Conservation (phyloP, 2,888 invertebrate species). For the Troilus luridus region DNA sequence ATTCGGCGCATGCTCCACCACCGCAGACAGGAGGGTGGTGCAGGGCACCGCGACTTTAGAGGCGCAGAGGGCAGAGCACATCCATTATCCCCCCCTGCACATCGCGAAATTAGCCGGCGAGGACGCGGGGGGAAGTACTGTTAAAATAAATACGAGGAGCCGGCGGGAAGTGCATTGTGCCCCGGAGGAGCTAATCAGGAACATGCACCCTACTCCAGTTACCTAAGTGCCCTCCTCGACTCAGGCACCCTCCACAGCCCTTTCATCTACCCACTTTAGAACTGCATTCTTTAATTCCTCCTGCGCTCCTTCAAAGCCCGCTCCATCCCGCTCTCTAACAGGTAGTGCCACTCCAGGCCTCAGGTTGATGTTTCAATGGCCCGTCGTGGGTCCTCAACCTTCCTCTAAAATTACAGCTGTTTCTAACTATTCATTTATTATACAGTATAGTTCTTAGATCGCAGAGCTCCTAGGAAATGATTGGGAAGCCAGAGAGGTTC, state of each 20-base stretch:
- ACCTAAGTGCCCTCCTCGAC: conserved; percentile 49
- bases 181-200: conserved; percentile 35
- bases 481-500: background rate
- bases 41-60: background rate
- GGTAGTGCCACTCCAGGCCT: background rate
- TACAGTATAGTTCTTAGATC: background rate
- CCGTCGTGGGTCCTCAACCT: background rate
- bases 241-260: conserved; percentile 1
- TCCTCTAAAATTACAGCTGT: background rate
- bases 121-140: background rate
- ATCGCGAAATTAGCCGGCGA: background rate
- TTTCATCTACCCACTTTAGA: conserved; percentile 36
- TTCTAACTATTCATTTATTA: background rate
- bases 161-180: conserved; percentile 43
- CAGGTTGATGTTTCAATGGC: conserved; percentile 33
- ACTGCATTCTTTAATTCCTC: conserved; percentile 26
- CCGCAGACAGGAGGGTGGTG: background rate
- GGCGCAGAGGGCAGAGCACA: background rate
- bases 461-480: background rate
- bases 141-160: conserved; percentile 26
- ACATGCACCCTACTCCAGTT: conserved; percentile 50
- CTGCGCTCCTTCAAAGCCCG: conserved; percentile 28
- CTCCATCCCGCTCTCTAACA: conserved; percentile 20
- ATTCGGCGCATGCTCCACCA: background rate
- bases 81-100: conserved; percentile 13